Percentiles rank a stretch among this genome's conserved stretches.
phyloP scores from a whole-genome alignment of 1,140 invertebrate genomes.

The Drosophila sturtevanti region DNA sequence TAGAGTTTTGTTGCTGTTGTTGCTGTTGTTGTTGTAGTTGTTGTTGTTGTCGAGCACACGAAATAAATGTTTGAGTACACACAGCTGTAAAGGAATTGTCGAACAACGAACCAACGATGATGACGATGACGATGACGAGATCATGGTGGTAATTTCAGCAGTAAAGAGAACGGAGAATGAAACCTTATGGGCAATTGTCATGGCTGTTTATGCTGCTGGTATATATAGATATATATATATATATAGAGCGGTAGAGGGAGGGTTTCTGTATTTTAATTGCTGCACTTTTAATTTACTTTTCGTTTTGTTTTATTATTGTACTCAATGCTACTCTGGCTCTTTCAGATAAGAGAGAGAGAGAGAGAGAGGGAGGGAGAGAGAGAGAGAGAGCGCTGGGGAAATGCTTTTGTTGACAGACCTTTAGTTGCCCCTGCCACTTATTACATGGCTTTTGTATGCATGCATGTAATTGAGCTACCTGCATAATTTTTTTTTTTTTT shows the following conservation, averaged over 20 bases:
- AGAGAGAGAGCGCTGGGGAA: neutral
- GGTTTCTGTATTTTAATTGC: conserved; percentile 67
- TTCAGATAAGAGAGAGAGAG: neutral
- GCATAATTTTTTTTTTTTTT: conserved; percentile 40
- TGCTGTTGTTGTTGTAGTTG: conserved; percentile 75
- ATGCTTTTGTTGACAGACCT: conserved; percentile 26
- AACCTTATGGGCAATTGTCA: conserved; percentile 50
- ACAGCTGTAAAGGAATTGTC: conserved; percentile 67
- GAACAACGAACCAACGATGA: conserved; percentile 17
- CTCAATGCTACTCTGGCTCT: neutral
- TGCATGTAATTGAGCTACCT: conserved; percentile 38
- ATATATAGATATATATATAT: no score
- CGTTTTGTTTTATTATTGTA: conserved; percentile 4
- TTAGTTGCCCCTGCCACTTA: neutral
- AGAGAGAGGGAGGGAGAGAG: neutral
- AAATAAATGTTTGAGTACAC: conserved; percentile 63
- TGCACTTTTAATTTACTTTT: conserved; percentile 70
- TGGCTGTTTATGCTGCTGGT: conserved; percentile 17
- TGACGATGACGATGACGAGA: conserved; percentile 27
- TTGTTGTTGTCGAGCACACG: conserved; percentile 58
- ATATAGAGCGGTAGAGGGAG: conserved; percentile 23
- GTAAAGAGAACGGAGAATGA: conserved; percentile 15
- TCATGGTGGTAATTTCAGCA: conserved; percentile 71
- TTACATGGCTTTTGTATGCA: neutral
- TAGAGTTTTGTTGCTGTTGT: conserved; percentile 72